A percentile compares a stretch with the other conserved stretches of the same genome.
These are phyloP conservation scores for Oncorhynchus clarkii DNA, from an alignment of 2,113 vertebrate genomes.

Conservation along the genomic window DNA sequence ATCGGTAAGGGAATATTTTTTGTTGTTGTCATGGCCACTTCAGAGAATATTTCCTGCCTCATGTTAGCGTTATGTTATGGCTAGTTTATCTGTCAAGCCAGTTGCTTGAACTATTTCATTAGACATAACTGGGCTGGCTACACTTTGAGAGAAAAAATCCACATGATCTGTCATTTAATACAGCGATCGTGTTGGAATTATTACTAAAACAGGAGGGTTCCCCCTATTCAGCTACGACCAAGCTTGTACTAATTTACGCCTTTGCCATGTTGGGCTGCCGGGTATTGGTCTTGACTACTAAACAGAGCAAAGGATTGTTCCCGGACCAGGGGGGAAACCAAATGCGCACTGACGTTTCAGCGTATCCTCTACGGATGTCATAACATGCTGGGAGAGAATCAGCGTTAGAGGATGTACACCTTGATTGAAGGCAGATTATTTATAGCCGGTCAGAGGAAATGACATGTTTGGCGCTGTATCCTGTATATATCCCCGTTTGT, in stretches of 20 bases:
- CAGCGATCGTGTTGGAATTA: not conserved
- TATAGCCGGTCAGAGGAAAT: slow-evolving; percentile 53
- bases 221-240: slow-evolving; percentile 65
- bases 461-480: slow-evolving; percentile 17
- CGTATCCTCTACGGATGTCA: slow-evolving; percentile 57
- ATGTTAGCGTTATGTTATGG: too few species aligned
- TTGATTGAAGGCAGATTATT: slow-evolving; percentile 48
- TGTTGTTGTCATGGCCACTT: too few species aligned
- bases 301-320: slow-evolving; percentile 75
- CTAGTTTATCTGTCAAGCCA: too few species aligned
- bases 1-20: too few species aligned
- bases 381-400: slow-evolving; percentile 53
- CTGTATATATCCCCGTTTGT: slow-evolving; percentile 1
- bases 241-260: slow-evolving; percentile 77
- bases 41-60: too few species aligned
- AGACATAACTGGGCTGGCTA: not conserved
- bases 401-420: slow-evolving; percentile 47
- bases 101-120: too few species aligned
- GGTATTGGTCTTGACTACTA: slow-evolving; percentile 76
- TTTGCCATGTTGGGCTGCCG: slow-evolving; percentile 69
- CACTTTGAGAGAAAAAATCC: not conserved
- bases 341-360: slow-evolving; percentile 42
- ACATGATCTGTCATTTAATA: not conserved
- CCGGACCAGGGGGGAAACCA: slow-evolving; percentile 59
- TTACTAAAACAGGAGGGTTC: slow-evolving; percentile 48